A percentile compares a stretch with the other conserved stretches of the same genome.
Conservation (phyloP, 1,140 invertebrate genomes). For the Mylabris phalerata region DNA sequence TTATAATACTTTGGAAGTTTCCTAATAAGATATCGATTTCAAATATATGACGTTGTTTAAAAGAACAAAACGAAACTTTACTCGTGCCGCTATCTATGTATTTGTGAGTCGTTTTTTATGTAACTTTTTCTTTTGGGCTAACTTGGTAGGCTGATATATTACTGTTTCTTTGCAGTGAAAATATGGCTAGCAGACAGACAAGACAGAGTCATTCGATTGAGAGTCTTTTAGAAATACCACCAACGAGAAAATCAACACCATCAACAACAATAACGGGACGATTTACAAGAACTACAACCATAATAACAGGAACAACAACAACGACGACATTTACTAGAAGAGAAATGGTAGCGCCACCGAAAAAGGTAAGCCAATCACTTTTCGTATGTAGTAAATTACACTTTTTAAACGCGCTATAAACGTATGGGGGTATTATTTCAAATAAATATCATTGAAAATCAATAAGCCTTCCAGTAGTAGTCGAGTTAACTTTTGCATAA, state of each 20-base stretch:
- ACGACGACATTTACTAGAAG: background rate
- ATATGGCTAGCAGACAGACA: constrained; percentile 29
- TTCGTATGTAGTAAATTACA: background rate
- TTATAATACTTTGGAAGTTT: constrained; percentile 32
- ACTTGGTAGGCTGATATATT: constrained; percentile 22
- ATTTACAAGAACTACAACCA: background rate
- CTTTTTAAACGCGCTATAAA: background rate
- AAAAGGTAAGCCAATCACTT: constrained; percentile 5
- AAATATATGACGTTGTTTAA: constrained; percentile 1
- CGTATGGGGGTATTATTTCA: too few relatives aligned
- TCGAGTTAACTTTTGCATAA: background rate
- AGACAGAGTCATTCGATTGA: constrained; percentile 33
- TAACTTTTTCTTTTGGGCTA: background rate
- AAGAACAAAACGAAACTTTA: background rate
- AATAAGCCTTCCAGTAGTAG: too few relatives aligned
- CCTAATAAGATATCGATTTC: constrained; percentile 39
- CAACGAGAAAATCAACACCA: constrained; percentile 14
- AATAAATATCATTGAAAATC: too few relatives aligned
- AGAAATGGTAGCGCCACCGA: constrained; percentile 2
- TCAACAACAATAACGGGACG: background rate
- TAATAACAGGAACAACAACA: background rate
- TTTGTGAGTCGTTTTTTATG: background rate
- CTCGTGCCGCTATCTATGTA: background rate
- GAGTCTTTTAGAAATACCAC: constrained; percentile 27
- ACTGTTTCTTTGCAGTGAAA: constrained; percentile 27